Conservation (phyloP, 2,888 invertebrate species). For the Tenthredo amoena region DNA sequence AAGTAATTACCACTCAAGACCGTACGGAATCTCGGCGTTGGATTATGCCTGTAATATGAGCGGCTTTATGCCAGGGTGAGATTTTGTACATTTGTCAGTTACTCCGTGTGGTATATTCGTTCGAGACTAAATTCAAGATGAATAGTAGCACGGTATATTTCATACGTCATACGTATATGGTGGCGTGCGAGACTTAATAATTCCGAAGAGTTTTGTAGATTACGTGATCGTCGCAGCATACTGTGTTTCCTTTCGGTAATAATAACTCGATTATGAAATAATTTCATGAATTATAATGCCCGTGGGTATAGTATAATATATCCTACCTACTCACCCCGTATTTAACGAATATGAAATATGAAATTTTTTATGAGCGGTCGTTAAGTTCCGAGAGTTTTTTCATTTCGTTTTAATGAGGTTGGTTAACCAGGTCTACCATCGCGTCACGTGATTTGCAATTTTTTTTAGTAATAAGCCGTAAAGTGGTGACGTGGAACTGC, state of each 20-base stretch:
- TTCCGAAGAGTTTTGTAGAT: background rate
- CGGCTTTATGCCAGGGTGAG: conserved; percentile 23
- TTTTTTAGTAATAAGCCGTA: conserved; percentile 18
- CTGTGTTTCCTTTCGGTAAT: background rate
- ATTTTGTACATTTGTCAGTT: conserved; percentile 27
- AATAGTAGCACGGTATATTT: background rate
- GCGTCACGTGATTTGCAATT: conserved; percentile 38
- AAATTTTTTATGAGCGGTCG: conserved; percentile 22
- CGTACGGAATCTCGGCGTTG: conserved; percentile 16
- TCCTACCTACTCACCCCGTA: background rate
- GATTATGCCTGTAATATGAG: conserved; percentile 27
- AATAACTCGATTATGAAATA: background rate
- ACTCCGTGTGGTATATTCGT: background rate
- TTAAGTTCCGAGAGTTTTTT: conserved; percentile 41
- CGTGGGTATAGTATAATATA: background rate
- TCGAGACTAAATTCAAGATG: background rate
- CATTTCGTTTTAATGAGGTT: conserved; percentile 26
- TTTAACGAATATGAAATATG: conserved; percentile 11
- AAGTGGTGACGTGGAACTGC: background rate
- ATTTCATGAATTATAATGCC: background rate
- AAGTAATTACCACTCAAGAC: conserved; percentile 38
- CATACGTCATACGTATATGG: background rate
- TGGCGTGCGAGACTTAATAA: background rate
- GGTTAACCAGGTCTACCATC: background rate
- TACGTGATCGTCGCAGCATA: background rate